These are phyloP conservation scores for Sussaba pulchella DNA, from an alignment of 2,888 invertebrate genomes.

Conservation along the genomic window DNA sequence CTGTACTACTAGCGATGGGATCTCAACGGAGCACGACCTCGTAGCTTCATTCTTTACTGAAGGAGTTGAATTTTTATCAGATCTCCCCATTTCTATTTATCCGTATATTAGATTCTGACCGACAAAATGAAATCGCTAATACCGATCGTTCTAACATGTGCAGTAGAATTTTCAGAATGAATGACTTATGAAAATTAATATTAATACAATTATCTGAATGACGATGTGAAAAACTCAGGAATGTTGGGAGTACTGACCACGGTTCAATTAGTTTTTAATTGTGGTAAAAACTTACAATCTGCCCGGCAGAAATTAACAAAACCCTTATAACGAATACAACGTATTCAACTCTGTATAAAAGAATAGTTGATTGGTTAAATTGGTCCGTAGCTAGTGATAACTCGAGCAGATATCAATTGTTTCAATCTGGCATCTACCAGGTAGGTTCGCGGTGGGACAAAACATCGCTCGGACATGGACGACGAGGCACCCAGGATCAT, in stretches of 20 bases:
- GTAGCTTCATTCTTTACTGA: slow-evolving; percentile 21
- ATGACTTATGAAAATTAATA: too few species aligned
- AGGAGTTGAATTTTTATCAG: background rate
- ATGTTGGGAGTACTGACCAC: too few species aligned
- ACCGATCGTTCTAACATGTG: too few species aligned
- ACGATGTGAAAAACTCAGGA: too few species aligned
- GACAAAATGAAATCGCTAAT: background rate
- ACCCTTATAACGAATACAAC: background rate
- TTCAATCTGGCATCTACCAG: slow-evolving; percentile 81
- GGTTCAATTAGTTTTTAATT: too few species aligned
- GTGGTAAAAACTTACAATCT: too few species aligned
- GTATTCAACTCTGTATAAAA: background rate
- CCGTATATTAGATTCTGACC: background rate
- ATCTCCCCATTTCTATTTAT: background rate
- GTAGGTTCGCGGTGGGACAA: slow-evolving; percentile 93
- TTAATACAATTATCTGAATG: too few species aligned
- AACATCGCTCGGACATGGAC: slow-evolving; percentile 94
- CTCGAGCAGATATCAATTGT: slow-evolving; percentile 25
- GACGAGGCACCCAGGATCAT: slow-evolving; percentile 87
- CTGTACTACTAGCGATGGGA: too few species aligned
- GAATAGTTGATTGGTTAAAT: background rate
- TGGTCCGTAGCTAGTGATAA: slow-evolving; percentile 3
- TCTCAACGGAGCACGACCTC: slow-evolving; percentile 27
- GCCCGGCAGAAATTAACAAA: too few species aligned
- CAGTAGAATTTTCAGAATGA: too few species aligned